A percentile compares a stretch with the other conserved stretches of the same genome.
These are phyloP conservation scores for Sebastes miniatus DNA, from an alignment of 2,797 vertebrate species.

Conservation along the genomic window DNA sequence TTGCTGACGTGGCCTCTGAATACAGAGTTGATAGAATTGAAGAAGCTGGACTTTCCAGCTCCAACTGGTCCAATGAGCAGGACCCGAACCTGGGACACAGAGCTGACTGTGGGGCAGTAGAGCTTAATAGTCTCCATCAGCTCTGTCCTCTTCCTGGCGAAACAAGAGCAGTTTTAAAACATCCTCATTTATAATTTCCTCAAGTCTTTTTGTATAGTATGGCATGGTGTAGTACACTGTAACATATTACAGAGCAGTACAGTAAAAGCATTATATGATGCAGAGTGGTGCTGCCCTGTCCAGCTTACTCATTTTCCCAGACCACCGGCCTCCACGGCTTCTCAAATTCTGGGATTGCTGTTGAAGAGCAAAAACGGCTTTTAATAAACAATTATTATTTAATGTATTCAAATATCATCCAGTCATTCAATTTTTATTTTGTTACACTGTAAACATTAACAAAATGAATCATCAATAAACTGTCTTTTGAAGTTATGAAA, in stretches of 20 bases:
- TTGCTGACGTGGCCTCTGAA: slow-evolving; percentile 69
- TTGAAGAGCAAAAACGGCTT: neutral
- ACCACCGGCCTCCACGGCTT: slow-evolving; percentile 44
- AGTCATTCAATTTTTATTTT: too few species aligned
- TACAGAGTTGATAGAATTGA: slow-evolving; percentile 76
- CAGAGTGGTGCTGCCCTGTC: neutral
- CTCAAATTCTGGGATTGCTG: slow-evolving; percentile 16
- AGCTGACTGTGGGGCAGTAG: slow-evolving; percentile 27
- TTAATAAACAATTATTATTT: too few species aligned
- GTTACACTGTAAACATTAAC: too few species aligned
- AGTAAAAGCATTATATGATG: neutral
- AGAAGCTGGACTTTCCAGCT: slow-evolving; percentile 79
- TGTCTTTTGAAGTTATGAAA: too few species aligned
- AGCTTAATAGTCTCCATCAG: slow-evolving; percentile 40
- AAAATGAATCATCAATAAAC: too few species aligned
- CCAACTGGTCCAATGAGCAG: slow-evolving; percentile 70
- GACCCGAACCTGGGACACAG: slow-evolving; percentile 42
- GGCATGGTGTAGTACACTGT: neutral
- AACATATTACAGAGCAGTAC: neutral
- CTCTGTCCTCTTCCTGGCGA: slow-evolving; percentile 35
- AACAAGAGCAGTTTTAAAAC: neutral
- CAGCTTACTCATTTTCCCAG: slow-evolving; percentile 35
- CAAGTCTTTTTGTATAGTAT: neutral
- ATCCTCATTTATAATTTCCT: neutral
- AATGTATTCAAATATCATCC: too few species aligned